Evolutionary conservation across 2,888 invertebrate species (phyloP).

Genomic region (Macrophya annulata): DNA sequence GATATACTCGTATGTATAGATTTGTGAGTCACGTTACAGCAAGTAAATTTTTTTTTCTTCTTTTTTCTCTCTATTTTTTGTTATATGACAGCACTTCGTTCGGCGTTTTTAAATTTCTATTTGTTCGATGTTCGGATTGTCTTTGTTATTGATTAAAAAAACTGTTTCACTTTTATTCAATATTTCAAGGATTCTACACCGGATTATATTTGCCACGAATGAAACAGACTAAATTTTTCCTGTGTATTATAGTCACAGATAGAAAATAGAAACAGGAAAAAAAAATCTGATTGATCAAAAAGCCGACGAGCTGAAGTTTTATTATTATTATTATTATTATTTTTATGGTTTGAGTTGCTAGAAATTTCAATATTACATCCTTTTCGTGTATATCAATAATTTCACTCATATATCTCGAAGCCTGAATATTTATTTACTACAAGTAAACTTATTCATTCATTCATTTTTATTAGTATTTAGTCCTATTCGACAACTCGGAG

Average conservation of each 20-base stretch:
- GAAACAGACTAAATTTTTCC: slow-evolving; percentile 7
- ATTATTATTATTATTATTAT: neutral
- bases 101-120: slow-evolving; percentile 18
- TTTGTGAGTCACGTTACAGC: neutral
- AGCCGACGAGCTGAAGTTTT: neutral
- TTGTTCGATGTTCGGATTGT: neutral
- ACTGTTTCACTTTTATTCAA: neutral
- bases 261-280: slow-evolving; percentile 46
- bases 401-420: neutral
- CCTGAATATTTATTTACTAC: neutral
- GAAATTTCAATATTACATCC: neutral
- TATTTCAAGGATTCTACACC: neutral
- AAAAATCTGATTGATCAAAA: slow-evolving; percentile 60
- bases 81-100: slow-evolving; percentile 19
- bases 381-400: neutral
- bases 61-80: too few relatives aligned
- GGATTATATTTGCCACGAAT: slow-evolving; percentile 16
- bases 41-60: neutral
- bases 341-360: neutral
- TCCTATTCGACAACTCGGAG: neutral
- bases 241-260: neutral
- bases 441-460: neutral
- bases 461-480: neutral
- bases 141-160: slow-evolving; percentile 41
- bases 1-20: slow-evolving; percentile 18